Evolutionary conservation across 1,140 invertebrate species (phyloP).

Genomic region (Heliconius nattereri): DNA sequence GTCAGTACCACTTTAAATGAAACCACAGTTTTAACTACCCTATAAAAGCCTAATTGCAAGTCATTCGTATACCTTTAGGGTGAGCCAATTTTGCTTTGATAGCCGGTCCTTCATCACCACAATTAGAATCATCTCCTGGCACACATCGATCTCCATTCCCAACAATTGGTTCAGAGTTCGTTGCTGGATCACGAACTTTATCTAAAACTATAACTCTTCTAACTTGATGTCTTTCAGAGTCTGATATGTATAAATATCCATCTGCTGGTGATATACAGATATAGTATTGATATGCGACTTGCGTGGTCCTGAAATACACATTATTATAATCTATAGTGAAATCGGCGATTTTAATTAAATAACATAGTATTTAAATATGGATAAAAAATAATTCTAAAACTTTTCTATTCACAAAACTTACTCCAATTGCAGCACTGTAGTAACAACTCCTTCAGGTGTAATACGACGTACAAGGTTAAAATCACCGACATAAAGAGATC

Average conservation of each 20-base stretch:
- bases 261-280: slow-evolving; percentile 97
- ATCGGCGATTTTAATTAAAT: no score
- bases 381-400: no score
- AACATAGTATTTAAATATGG: no score
- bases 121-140: slow-evolving; percentile 93
- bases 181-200: slow-evolving; percentile 89
- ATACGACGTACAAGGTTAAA: slow-evolving; percentile 97
- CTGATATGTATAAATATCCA: slow-evolving; percentile 97
- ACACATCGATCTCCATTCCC: slow-evolving; percentile 98
- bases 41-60: not conserved
- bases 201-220: slow-evolving; percentile 88
- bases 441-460: slow-evolving; percentile 94
- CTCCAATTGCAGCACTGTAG: slow-evolving; percentile 96
- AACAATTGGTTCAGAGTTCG: slow-evolving; percentile 94
- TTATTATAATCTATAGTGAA: not conserved
- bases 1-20: no score
- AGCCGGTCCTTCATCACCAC: slow-evolving; percentile 96
- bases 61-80: slow-evolving; percentile 90
- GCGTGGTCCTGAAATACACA: slow-evolving; percentile 87
- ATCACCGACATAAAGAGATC: slow-evolving; percentile 97
- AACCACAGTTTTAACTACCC: no score
- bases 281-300: slow-evolving; percentile 97
- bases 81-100: slow-evolving; percentile 94
- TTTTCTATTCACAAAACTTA: slow-evolving; percentile 65
- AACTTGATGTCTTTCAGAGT: slow-evolving; percentile 95